Evolutionary conservation across 2,113 vertebrate species (phyloP).

Genomic region (Atractosteus spatula): DNA sequence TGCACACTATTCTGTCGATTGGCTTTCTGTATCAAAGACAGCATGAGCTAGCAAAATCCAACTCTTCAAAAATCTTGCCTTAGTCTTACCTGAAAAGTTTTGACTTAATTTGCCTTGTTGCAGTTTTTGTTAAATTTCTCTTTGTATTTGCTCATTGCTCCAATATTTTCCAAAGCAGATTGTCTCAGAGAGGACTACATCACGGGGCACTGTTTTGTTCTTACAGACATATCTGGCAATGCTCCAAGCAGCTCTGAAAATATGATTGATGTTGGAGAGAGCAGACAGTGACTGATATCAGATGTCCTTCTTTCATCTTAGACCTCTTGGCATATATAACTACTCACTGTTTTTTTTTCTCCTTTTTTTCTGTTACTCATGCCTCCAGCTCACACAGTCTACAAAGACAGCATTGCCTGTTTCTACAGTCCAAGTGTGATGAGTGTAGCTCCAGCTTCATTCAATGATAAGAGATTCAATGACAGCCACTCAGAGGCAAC

Average conservation of each 20-base stretch:
- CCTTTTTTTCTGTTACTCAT: conserved; percentile 2
- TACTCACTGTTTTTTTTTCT: neutral
- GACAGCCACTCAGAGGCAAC: too few species aligned
- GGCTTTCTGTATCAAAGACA: too few species aligned
- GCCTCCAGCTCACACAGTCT: too few species aligned
- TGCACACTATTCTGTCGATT: too few species aligned
- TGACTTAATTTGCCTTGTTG: too few species aligned
- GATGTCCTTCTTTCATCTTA: conserved; percentile 25
- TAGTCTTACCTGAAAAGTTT: too few species aligned
- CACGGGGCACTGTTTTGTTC: conserved; percentile 21
- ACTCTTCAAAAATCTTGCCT: too few species aligned
- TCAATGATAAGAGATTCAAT: too few species aligned
- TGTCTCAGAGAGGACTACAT: conserved; percentile 15
- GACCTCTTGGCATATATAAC: neutral
- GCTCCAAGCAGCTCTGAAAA: neutral
- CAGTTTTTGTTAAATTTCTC: neutral
- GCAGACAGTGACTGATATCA: conserved; percentile 25
- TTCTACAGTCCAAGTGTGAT: too few species aligned
- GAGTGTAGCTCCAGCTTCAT: too few species aligned
- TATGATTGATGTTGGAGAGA: conserved; percentile 24
- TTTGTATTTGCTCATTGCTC: conserved; percentile 15
- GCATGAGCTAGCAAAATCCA: too few species aligned
- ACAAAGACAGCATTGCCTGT: too few species aligned
- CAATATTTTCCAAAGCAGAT: neutral
- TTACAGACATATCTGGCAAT: conserved; percentile 8